Percentiles rank a stretch among this genome's conserved stretches.
These are phyloP conservation scores for Caerostris extrusa DNA, from an alignment of 1,140 invertebrate genomes.

Conservation along the genomic window DNA sequence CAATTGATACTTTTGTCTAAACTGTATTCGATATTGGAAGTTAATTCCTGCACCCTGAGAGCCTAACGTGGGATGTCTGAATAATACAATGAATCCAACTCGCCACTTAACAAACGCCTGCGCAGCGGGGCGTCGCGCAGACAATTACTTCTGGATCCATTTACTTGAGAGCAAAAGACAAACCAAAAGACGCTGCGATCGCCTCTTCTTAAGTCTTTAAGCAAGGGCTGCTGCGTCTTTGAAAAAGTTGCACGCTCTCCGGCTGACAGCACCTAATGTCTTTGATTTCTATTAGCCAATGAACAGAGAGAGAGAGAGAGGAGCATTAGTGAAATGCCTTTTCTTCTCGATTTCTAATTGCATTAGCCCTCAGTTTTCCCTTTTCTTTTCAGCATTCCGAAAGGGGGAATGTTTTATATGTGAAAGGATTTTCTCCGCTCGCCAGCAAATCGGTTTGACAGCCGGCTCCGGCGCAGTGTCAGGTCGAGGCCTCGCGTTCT, in stretches of 20 bases:
- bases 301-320: conserved; percentile 24
- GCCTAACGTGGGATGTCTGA: not conserved
- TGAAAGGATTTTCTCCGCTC: conserved; percentile 45
- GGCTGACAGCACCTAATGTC: conserved; percentile 61
- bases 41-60: too few relatives aligned
- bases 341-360: conserved; percentile 67
- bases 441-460: conserved; percentile 60
- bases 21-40: too few relatives aligned
- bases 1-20: too few relatives aligned
- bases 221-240: not conserved
- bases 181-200: conserved; percentile 14
- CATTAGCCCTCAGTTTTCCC: conserved; percentile 43
- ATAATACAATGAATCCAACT: not conserved
- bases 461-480: conserved; percentile 51
- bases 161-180: conserved; percentile 30
- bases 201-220: conserved; percentile 13
- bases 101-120: not conserved
- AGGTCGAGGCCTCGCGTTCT: conserved; percentile 34
- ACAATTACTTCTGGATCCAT: conserved; percentile 33
- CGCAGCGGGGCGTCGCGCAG: not conserved
- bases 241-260: conserved; percentile 35
- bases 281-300: conserved; percentile 76
- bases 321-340: conserved; percentile 33
- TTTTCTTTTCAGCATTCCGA: conserved; percentile 46
- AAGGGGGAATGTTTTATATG: conserved; percentile 60